phyloP scores from a whole-genome alignment of 1,140 invertebrate species.

The Pinna nobilis region DNA sequence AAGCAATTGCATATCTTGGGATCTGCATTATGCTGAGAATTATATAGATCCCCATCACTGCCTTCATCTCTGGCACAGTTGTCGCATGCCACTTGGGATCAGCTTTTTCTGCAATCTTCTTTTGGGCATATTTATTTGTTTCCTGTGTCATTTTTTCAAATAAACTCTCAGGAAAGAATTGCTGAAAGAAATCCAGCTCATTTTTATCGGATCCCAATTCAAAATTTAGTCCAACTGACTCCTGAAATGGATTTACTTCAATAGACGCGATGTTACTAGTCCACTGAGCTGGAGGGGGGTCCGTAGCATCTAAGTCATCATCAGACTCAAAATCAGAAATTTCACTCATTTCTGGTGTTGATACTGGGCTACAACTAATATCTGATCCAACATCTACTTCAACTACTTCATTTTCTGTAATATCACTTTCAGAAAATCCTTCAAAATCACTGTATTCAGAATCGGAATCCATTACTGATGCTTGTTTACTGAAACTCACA shows the following conservation, averaged over 20 bases:
- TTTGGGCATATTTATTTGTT: slow-evolving; percentile 16
- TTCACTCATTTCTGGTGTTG: too few relatives aligned
- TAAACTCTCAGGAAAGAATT: not conserved
- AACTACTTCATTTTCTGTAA: not conserved
- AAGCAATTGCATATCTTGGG: slow-evolving; percentile 9
- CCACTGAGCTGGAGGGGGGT: not conserved
- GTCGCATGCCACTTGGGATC: not conserved
- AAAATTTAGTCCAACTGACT: not conserved
- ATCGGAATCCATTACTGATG: not conserved
- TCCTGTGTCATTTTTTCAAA: slow-evolving; percentile 1
- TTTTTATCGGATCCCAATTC: not conserved
- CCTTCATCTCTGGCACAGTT: slow-evolving; percentile 2
- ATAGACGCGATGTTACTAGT: not conserved
- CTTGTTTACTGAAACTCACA: not conserved
- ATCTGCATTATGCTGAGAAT: not conserved
- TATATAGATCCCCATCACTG: slow-evolving; percentile 18
- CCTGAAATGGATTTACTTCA: not conserved
- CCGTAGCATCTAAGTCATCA: too few relatives aligned
- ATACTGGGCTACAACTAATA: not conserved
- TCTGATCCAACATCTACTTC: not conserved
- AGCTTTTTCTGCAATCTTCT: not conserved
- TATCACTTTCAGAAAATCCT: not conserved
- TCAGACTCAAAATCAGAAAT: too few relatives aligned
- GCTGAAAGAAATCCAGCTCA: slow-evolving; percentile 7
- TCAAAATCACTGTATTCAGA: not conserved